Evolutionary conservation across 1,140 invertebrate genomes (phyloP).

Genomic region (Diachasmimorpha longicaudata): DNA sequence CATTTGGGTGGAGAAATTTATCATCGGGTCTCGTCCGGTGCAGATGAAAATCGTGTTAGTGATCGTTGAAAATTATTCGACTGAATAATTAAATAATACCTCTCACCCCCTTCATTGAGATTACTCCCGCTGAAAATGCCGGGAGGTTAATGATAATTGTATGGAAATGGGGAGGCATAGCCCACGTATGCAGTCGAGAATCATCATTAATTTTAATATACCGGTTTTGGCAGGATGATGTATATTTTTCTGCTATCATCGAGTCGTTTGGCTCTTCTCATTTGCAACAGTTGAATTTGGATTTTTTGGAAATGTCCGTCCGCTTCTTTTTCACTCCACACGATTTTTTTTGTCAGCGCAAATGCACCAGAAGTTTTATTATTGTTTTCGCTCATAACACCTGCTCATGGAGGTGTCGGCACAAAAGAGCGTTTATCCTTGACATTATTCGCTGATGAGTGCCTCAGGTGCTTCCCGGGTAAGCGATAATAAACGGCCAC

Average conservation of each 20-base stretch:
- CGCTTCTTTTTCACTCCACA: too few species aligned
- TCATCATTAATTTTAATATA: not conserved
- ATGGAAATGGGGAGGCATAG: slow-evolving; percentile 35
- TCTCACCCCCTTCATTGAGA: not conserved
- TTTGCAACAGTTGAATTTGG: not conserved
- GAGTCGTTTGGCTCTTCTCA: not conserved
- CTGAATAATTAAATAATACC: not conserved
- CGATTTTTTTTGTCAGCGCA: too few species aligned
- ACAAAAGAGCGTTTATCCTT: not conserved
- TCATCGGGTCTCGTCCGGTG: not conserved
- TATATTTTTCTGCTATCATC: not conserved
- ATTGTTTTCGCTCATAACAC: not conserved
- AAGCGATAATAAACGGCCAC: not conserved
- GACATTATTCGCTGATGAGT: not conserved
- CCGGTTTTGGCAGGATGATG: not conserved
- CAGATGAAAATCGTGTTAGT: not conserved
- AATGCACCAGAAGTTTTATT: too few species aligned
- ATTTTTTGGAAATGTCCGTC: not conserved
- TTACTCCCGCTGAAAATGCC: slow-evolving; percentile 27
- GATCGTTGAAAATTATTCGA: not conserved
- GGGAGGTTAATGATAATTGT: slow-evolving; percentile 36
- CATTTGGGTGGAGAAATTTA: not conserved
- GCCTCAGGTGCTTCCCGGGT: not conserved
- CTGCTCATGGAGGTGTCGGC: not conserved
- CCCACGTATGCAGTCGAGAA: not conserved